A percentile compares a stretch with the other conserved stretches of the same genome.
These are phyloP conservation scores for Mystacornis crossleyi DNA, from an alignment of 2,113 vertebrate species.

Conservation along the genomic window DNA sequence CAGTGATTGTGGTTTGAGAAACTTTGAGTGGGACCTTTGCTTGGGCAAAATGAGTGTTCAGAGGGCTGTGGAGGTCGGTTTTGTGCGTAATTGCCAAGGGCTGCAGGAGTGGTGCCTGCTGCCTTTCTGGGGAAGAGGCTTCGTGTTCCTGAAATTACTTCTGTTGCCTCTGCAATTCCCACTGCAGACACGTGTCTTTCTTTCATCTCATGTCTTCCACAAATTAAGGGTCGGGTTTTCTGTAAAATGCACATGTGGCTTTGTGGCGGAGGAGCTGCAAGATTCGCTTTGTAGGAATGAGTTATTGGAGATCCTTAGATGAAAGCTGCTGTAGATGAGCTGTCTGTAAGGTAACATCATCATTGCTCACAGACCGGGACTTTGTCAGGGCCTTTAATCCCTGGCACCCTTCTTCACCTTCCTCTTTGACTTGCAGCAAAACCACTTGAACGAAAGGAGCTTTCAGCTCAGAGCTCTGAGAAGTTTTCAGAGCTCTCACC, in stretches of 20 bases:
- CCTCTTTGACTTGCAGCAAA: constrained; percentile 6
- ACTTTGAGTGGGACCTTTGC: not conserved
- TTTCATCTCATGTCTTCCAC: not conserved
- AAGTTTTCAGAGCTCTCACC: not conserved
- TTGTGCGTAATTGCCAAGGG: not conserved
- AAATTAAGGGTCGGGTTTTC: constrained; percentile 25
- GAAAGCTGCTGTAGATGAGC: constrained; percentile 19
- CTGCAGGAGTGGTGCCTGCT: not conserved
- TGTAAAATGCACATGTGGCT: constrained; percentile 17
- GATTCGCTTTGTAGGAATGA: not conserved
- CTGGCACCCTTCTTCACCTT: not conserved
- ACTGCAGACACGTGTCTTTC: not conserved
- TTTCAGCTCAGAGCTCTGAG: not conserved
- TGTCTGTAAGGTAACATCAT: constrained; percentile 3
- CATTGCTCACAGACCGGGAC: not conserved
- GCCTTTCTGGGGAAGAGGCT: not conserved
- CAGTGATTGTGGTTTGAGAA: not conserved
- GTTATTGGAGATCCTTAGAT: constrained; percentile 20
- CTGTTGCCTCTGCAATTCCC: constrained; percentile 49
- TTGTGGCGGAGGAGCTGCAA: not conserved
- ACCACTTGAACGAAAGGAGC: not conserved
- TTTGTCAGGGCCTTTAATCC: constrained; percentile 1
- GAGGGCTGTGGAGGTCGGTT: not conserved
- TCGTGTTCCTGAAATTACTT: constrained; percentile 12
- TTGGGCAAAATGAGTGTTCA: not conserved